A percentile compares a stretch with the other conserved stretches of the same genome.
phyloP scores from a whole-genome alignment of 1,140 invertebrate genomes.

The Listronotus oregonensis region DNA sequence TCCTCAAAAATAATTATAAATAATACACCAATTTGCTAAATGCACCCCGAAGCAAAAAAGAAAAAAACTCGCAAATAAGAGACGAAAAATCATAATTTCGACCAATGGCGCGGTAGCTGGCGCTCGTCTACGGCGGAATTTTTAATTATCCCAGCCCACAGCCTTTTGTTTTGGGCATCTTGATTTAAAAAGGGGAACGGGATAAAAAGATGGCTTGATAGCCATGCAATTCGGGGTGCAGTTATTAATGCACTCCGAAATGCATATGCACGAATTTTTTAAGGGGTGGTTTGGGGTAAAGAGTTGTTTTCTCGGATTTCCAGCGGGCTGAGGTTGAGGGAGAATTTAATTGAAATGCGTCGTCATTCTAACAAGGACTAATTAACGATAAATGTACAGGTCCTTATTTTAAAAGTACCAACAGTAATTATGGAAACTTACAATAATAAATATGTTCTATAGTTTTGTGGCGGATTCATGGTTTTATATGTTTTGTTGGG shows the following conservation, averaged over 20 bases:
- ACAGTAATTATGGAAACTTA: too few species aligned
- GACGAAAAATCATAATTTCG: constrained; percentile 26
- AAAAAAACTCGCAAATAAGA: constrained; percentile 12
- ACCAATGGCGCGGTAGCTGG: constrained; percentile 20
- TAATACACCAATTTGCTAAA: constrained; percentile 38
- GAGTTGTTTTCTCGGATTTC: constrained; percentile 6
- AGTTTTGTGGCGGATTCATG: too few species aligned
- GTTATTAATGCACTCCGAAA: constrained; percentile 35
- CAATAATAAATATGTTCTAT: too few species aligned
- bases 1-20: constrained; percentile 35
- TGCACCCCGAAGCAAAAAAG: constrained; percentile 21
- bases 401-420: too few species aligned
- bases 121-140: constrained; percentile 44
- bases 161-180: constrained; percentile 50
- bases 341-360: constrained; percentile 18
- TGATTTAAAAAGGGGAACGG: constrained; percentile 46
- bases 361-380: constrained; percentile 13
- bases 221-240: constrained; percentile 28
- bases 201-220: constrained; percentile 15
- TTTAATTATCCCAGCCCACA: constrained; percentile 55
- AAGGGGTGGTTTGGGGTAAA: constrained; percentile 1
- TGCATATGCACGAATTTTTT: constrained; percentile 19
- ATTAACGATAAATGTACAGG: neutral
- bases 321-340: neutral
- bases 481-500: too few species aligned